These are phyloP conservation scores for Pemphredon lugubris DNA, from an alignment of 2,888 invertebrate genomes.

Conservation along the genomic window DNA sequence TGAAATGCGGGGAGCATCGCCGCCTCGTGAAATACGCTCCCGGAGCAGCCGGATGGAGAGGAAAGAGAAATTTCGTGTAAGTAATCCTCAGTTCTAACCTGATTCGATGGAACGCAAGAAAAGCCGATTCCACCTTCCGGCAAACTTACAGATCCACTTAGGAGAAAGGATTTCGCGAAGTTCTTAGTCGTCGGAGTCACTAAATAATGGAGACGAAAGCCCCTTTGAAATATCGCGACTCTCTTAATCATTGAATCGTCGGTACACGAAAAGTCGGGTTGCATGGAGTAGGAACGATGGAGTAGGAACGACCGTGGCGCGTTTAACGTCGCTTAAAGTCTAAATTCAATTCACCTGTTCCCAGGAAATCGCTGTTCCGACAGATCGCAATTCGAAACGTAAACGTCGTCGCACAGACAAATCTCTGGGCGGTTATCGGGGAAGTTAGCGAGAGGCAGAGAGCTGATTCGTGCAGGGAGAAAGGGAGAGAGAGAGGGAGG, in stretches of 20 bases:
- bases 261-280: too few species aligned
- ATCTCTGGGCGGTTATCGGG: slow-evolving; percentile 17
- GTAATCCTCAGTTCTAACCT: background rate
- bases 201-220: too few species aligned
- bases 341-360: too few species aligned
- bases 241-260: too few species aligned
- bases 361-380: background rate
- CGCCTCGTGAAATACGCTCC: background rate
- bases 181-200: too few species aligned
- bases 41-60: too few species aligned
- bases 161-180: too few species aligned
- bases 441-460: background rate
- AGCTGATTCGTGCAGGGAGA: background rate
- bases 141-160: background rate
- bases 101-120: background rate
- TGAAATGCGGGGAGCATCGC: too few species aligned
- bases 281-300: too few species aligned
- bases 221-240: too few species aligned
- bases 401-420: slow-evolving; percentile 21
- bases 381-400: background rate
- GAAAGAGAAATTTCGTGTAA: background rate
- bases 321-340: too few species aligned
- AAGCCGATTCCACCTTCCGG: background rate
- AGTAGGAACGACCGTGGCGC: too few species aligned
- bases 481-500: background rate